Evolutionary conservation across 2,113 vertebrate genomes (phyloP), one percentile per base, ranked within the genome.

Genomic region (Indicator maculatus): DNA sequence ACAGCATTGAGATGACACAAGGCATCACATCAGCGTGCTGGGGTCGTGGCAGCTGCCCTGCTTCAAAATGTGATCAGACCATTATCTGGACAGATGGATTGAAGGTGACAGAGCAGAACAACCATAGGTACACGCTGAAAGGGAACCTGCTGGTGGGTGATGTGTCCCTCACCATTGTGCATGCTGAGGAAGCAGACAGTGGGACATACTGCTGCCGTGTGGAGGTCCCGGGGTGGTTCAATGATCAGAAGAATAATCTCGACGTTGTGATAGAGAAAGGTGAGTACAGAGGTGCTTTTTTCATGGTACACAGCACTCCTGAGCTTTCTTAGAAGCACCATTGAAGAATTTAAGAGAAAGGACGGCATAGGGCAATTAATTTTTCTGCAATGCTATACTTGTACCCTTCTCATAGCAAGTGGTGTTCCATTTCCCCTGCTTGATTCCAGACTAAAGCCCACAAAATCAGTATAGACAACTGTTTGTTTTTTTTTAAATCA

Each of bases 121-220:
- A 80, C 33, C 30, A 9, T 18, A 97, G 94, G 70, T 98, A 98
- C 64, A 66, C 44, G 27, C 61, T 99, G 44, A 67, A 78, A 12
- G 98, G 98, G 50, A 5, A 53, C 3, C 44, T 98, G 72, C 1
- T 0, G 0, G 12, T 6, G 1, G 98, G 98, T 1, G 64, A 98
- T 0, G 96, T 99, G 65, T 98, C 98, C 44, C 96, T 99, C 90
- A 99, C 98, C 0, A 98, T 98, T 8, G 2, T 90, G 28, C 45
- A 93, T 0, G 92, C 93, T 7, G 30, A 27, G 28, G 45, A 66
- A 75, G 39, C 63, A 4, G 98, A 99, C 77, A 89, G 93, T 4
- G 98, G 98, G 16, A 39, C 3, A 1, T 99, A 98, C 16, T 98
- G 98, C 94, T 99, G 99, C 89, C 98, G 98, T 4, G 82, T 99